Conservation (phyloP, 2,113 vertebrate species). For the Grantiella picta region DNA sequence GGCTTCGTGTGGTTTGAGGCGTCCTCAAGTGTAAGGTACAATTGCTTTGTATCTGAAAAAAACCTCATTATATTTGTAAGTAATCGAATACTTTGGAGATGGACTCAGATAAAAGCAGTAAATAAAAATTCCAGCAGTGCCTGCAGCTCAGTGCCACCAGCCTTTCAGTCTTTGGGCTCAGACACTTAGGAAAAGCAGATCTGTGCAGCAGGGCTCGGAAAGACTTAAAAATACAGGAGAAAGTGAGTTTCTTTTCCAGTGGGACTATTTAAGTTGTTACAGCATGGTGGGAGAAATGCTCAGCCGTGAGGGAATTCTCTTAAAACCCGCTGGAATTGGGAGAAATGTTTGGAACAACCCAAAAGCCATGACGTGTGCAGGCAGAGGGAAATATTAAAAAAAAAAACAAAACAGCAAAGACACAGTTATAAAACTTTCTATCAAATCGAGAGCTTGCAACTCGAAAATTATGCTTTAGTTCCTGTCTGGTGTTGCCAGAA, state of each 20-base stretch:
- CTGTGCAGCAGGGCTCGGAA: background rate
- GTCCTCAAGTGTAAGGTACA: background rate
- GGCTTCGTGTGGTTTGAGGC: background rate
- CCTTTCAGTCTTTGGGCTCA: background rate
- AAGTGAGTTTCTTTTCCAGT: background rate
- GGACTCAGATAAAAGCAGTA: background rate
- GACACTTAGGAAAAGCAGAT: background rate
- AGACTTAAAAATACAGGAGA: background rate
- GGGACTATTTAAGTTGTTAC: background rate
- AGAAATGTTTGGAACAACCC: background rate
- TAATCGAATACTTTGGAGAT: background rate
- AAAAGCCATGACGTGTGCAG: rapidly evolving
- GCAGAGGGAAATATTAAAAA: background rate
- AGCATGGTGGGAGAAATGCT: background rate
- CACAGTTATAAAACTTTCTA: background rate
- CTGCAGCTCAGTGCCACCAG: background rate
- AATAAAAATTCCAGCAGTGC: background rate
- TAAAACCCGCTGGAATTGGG: background rate
- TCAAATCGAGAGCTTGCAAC: background rate
- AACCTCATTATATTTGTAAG: background rate
- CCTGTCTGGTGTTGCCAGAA: background rate
- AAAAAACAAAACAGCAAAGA: background rate
- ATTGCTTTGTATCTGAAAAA: background rate
- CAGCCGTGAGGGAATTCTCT: background rate
- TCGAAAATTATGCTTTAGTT: background rate